Percentiles rank a stretch among this genome's conserved stretches.
Evolutionary conservation across 2,888 invertebrate genomes (phyloP).

Genomic region (Meganola albula): DNA sequence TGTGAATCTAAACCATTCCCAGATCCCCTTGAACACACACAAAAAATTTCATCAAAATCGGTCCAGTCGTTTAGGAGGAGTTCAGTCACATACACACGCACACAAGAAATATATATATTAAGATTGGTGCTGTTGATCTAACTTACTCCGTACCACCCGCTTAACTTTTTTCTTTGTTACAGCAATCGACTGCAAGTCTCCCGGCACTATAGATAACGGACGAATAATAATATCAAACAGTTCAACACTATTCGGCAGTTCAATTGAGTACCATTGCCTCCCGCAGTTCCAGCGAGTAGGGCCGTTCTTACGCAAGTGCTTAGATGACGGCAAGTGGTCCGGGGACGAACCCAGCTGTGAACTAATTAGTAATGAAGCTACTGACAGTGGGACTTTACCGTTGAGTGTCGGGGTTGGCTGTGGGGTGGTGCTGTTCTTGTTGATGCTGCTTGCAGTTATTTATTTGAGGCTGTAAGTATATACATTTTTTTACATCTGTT

Average conservation of each 20-base stretch:
- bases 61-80: no score
- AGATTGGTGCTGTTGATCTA: background rate
- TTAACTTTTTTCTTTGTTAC: conserved; percentile 15
- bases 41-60: no score
- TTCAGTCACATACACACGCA: no score
- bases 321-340: conserved; percentile 91
- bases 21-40: no score
- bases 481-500: no score
- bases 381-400: conserved; percentile 84
- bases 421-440: conserved; percentile 87
- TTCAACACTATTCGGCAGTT: conserved; percentile 88
- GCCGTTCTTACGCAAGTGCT: conserved; percentile 88
- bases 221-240: conserved; percentile 91
- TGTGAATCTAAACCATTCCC: no score
- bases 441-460: conserved; percentile 86
- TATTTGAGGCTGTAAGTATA: conserved; percentile 88
- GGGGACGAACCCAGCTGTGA: conserved; percentile 92
- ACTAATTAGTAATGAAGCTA: conserved; percentile 81
- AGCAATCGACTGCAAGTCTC: conserved; percentile 92
- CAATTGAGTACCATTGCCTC: conserved; percentile 92
- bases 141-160: no score
- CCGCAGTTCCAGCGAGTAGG: conserved; percentile 90
- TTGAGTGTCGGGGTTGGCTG: conserved; percentile 91
- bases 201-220: conserved; percentile 88
- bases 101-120: no score